Percentiles rank a stretch among this genome's conserved stretches.
phyloP scores from a whole-genome alignment of 2,113 vertebrate genomes.

The Lonchura striata region DNA sequence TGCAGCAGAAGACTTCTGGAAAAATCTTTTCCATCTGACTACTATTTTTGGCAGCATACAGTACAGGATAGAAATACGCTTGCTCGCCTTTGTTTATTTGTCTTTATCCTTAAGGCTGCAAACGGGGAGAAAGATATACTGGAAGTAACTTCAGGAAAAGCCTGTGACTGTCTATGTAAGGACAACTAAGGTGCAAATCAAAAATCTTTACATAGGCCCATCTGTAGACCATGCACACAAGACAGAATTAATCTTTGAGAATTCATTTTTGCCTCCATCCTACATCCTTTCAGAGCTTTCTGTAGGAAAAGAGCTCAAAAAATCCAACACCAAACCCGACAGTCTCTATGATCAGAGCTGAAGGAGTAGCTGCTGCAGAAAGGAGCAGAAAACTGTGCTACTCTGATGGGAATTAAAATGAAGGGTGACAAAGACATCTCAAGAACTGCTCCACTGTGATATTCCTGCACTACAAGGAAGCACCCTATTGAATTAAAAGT shows the following conservation, averaged over 20 bases:
- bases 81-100: slow-evolving; percentile 24
- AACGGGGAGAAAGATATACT: background rate
- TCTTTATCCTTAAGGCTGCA: slow-evolving; percentile 15
- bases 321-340: background rate
- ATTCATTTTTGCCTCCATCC: background rate
- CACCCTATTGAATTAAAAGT: background rate
- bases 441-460: background rate
- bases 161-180: background rate
- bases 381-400: background rate
- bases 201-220: background rate
- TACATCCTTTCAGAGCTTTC: background rate
- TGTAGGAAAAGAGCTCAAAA: background rate
- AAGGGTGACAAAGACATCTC: background rate
- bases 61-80: slow-evolving; percentile 32
- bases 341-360: background rate
- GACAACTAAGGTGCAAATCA: background rate
- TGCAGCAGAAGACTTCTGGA: slow-evolving; percentile 66
- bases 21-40: slow-evolving; percentile 70
- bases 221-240: background rate
- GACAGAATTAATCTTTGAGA: background rate
- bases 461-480: accelerated
- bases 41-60: slow-evolving; percentile 59
- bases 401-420: background rate
- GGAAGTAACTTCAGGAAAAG: background rate
- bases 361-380: background rate